These are phyloP conservation scores for Jaculus jaculus DNA, from an alignment of 2,113 vertebrate genomes.

Conservation along the genomic window DNA sequence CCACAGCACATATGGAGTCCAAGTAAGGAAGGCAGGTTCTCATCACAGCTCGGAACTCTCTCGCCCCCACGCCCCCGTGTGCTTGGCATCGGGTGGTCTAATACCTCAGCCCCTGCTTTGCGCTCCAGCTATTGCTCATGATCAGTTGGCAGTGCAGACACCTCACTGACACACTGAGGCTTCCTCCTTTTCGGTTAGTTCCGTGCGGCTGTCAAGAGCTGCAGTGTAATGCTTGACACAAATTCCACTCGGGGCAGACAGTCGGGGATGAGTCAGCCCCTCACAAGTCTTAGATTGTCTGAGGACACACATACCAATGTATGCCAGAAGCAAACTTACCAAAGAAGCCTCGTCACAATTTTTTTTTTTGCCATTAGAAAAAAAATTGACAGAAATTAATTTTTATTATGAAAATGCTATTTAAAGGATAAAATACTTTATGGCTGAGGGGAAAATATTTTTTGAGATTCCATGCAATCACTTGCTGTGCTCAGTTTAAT, in stretches of 20 bases:
- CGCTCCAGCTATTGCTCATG: neutral
- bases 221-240: neutral
- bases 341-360: neutral
- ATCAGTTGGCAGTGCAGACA: neutral
- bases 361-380: neutral
- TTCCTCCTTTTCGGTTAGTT: neutral
- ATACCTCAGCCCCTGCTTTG: neutral
- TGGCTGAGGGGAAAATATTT: conserved; percentile 8
- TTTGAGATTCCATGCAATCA: neutral
- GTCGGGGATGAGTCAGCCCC: neutral
- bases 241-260: neutral
- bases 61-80: too few relatives aligned
- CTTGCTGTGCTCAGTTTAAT: conserved; percentile 13
- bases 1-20: neutral
- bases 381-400: conserved; percentile 27
- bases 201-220: neutral
- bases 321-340: neutral
- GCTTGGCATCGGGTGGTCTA: too few relatives aligned
- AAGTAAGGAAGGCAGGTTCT: neutral
- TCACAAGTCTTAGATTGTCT: neutral
- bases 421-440: conserved; percentile 27
- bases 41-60: neutral
- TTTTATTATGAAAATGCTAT: conserved; percentile 51
- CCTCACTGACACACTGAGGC: neutral
- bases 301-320: neutral